A percentile compares a stretch with the other conserved stretches of the same genome.
Evolutionary conservation across 2,113 vertebrate genomes (phyloP).

Genomic region (Monopterus albus): DNA sequence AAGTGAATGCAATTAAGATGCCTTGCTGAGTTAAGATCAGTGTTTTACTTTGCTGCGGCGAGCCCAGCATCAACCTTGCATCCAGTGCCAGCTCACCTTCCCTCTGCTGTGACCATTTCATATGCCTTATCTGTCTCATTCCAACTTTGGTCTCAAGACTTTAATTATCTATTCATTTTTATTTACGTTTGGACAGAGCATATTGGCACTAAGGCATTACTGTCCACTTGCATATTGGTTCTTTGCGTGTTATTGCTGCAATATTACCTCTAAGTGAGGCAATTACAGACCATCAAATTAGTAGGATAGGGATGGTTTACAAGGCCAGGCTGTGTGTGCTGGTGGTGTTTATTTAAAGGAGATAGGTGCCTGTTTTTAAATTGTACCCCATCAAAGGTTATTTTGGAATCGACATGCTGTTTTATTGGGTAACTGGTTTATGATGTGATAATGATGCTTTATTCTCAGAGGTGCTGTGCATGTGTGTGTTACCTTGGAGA

Average conservation of each 20-base stretch:
- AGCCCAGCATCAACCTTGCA: slow-evolving; percentile 34
- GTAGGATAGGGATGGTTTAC: slow-evolving; percentile 36
- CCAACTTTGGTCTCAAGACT: slow-evolving; percentile 42
- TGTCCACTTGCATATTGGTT: slow-evolving; percentile 37
- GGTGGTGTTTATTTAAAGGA: slow-evolving; percentile 14
- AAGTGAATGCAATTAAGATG: slow-evolving; percentile 76
- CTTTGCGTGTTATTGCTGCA: slow-evolving; percentile 12
- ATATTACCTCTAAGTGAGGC: slow-evolving; percentile 24
- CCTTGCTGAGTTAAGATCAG: slow-evolving; percentile 72
- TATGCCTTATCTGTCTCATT: slow-evolving; percentile 50
- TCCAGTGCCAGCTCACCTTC: slow-evolving; percentile 1
- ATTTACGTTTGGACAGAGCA: slow-evolving; percentile 48
- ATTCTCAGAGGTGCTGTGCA: not conserved
- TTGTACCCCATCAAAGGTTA: not conserved
- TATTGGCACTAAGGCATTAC: slow-evolving; percentile 29
- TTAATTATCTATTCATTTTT: slow-evolving; percentile 51
- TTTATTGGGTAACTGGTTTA: slow-evolving; percentile 2
- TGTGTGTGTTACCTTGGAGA: not conserved
- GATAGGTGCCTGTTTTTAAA: not conserved
- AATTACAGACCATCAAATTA: slow-evolving; percentile 30
- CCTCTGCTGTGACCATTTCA: slow-evolving; percentile 29
- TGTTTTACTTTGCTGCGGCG: slow-evolving; percentile 45
- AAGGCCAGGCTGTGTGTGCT: not conserved
- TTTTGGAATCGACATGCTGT: not conserved
- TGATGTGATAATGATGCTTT: not conserved